A percentile compares a stretch with the other conserved stretches of the same genome.
These are phyloP conservation scores for Hucho hucho DNA, from an alignment of 2,113 vertebrate species.

Conservation along the genomic window DNA sequence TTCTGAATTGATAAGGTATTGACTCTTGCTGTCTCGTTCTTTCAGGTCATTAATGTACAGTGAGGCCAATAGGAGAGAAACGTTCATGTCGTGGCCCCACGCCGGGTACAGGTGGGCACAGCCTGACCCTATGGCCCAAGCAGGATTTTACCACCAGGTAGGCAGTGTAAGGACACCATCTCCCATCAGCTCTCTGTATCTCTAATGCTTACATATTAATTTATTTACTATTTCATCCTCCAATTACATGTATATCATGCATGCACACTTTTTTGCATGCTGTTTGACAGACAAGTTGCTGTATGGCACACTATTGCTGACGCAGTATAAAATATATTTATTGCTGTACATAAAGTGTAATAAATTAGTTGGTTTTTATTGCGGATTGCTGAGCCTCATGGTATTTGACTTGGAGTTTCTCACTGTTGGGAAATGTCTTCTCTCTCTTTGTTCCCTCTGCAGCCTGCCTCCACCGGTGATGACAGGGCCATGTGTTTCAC, in stretches of 20 bases:
- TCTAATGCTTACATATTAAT: too few species aligned
- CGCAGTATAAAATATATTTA: too few species aligned
- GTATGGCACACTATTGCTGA: too few species aligned
- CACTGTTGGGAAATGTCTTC: neutral
- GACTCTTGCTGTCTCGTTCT: neutral
- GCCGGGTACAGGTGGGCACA: conserved; percentile 98
- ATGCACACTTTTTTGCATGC: too few species aligned
- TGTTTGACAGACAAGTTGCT: too few species aligned
- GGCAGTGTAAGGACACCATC: conserved; percentile 27
- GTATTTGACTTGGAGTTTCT: neutral
- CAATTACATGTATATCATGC: too few species aligned
- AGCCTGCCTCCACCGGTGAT: conserved; percentile 97
- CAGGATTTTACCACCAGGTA: conserved; percentile 99
- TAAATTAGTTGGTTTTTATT: too few species aligned
- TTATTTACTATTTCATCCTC: too few species aligned
- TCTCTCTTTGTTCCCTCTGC: neutral
- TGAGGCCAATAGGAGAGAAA: conserved; percentile 97
- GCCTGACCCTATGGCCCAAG: conserved; percentile 98
- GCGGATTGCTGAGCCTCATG: too few species aligned
- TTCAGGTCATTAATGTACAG: conserved; percentile 97
- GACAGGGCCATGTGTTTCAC: conserved; percentile 99
- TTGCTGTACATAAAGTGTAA: too few species aligned
- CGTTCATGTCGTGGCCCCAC: conserved; percentile 98
- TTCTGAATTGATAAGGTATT: neutral
- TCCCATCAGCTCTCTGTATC: neutral